Evolutionary conservation across 2,888 invertebrate genomes (phyloP).

Genomic region (Halictus quadricinctus): DNA sequence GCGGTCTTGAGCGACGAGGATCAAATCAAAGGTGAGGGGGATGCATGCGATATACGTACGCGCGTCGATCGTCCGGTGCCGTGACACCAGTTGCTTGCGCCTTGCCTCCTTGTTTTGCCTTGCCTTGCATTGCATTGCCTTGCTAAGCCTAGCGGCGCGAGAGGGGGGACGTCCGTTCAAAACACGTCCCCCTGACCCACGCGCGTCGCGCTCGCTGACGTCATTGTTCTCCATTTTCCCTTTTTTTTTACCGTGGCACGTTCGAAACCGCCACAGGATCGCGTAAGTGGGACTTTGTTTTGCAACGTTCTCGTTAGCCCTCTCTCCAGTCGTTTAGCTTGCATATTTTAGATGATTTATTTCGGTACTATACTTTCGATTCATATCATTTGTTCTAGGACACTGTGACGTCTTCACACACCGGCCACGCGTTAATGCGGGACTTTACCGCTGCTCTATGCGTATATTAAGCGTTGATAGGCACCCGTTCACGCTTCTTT

Average conservation of each 20-base stretch:
- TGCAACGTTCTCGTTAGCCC: neutral
- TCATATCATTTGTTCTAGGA: neutral
- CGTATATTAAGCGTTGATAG: neutral
- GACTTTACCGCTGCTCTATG: too few relatives aligned
- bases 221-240: slow-evolving; percentile 18
- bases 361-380: neutral
- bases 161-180: slow-evolving; percentile 22
- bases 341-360: neutral
- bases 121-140: neutral
- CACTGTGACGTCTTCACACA: neutral
- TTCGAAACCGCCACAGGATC: neutral
- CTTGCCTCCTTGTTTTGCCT: neutral
- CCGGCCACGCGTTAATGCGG: neutral
- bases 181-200: slow-evolving; percentile 42
- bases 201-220: slow-evolving; percentile 41
- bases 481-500: neutral
- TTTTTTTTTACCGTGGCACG: neutral
- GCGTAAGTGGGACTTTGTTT: neutral
- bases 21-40: slow-evolving; percentile 76
- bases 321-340: neutral
- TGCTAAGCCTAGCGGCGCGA: neutral
- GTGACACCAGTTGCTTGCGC: slow-evolving; percentile 40
- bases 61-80: neutral
- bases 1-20: slow-evolving; percentile 84
- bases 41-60: slow-evolving; percentile 15